Conservation (phyloP, 37 sponge, comb jelly and placozoan genomes). For the Hexactinellida sp. region DNA sequence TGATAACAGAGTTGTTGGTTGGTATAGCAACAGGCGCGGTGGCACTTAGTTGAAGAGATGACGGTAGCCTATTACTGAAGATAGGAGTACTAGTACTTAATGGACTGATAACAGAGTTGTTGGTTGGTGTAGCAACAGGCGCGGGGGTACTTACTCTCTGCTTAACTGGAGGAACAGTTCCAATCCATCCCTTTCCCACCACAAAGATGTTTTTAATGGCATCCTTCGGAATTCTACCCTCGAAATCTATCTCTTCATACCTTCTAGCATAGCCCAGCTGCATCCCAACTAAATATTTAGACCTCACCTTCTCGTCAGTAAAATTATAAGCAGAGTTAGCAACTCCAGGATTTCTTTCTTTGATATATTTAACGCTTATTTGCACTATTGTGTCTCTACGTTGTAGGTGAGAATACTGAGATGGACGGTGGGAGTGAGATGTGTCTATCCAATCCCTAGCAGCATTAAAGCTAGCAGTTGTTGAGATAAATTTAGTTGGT, state of each 20-base stretch:
- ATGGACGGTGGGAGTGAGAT: background rate
- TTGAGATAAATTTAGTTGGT: background rate
- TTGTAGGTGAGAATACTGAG: background rate
- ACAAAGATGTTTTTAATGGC: background rate
- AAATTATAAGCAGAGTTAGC: background rate
- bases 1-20: too few relatives aligned
- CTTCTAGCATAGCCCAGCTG: background rate
- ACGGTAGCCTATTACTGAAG: too few relatives aligned
- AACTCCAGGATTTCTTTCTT: background rate
- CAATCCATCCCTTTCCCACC: background rate
- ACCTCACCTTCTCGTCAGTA: background rate
- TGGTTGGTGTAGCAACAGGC: too few relatives aligned
- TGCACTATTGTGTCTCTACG: background rate
- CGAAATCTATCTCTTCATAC: background rate
- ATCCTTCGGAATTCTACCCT: background rate
- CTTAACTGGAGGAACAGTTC: background rate
- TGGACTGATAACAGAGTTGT: too few relatives aligned
- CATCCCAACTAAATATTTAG: background rate
- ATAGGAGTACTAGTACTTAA: too few relatives aligned
- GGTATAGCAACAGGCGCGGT: too few relatives aligned
- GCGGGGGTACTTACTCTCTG: too few relatives aligned
- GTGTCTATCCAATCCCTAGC: background rate
- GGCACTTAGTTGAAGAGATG: too few relatives aligned
- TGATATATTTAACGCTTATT: background rate
- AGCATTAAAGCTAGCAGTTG: background rate